Percentiles rank a stretch among this genome's conserved stretches.
These are phyloP conservation scores for Eustalomyia histrio DNA, from an alignment of 2,888 invertebrate species.

Conservation along the genomic window DNA sequence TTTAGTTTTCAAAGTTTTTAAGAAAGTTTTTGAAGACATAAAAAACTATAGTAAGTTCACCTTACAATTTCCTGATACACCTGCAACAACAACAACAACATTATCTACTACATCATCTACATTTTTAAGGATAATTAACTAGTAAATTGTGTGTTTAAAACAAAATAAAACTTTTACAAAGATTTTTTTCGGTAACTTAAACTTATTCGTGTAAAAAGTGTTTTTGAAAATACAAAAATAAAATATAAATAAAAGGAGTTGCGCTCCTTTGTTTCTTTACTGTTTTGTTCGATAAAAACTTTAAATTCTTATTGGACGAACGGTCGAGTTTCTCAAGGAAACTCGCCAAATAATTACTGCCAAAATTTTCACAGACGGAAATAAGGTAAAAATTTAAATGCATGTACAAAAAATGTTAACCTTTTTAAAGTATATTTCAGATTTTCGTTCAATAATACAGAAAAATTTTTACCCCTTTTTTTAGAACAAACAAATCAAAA, in stretches of 20 bases:
- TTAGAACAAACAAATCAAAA: no score
- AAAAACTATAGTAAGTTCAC: neutral
- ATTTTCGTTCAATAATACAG: no score
- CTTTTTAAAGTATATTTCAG: no score
- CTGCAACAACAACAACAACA: constrained; percentile 32
- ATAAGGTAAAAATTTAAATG: constrained; percentile 75
- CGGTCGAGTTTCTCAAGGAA: constrained; percentile 71
- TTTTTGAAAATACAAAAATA: constrained; percentile 22
- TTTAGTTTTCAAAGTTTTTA: neutral
- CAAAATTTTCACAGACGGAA: constrained; percentile 80
- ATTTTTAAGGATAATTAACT: constrained; percentile 75
- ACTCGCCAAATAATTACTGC: constrained; percentile 75
- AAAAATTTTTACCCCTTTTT: no score
- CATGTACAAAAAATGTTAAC: no score
- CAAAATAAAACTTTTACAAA: constrained; percentile 44
- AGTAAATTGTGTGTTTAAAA: constrained; percentile 71
- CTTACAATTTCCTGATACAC: constrained; percentile 6
- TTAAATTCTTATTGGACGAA: constrained; percentile 55
- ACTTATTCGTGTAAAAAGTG: constrained; percentile 47
- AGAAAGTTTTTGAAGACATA: neutral
- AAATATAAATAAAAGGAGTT: constrained; percentile 42
- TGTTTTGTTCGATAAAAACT: constrained; percentile 26
- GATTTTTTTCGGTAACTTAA: constrained; percentile 56
- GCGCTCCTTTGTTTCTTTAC: neutral
- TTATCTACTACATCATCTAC: constrained; percentile 36